A percentile compares a stretch with the other conserved stretches of the same genome.
Evolutionary conservation across 2,113 vertebrate genomes (phyloP).

Genomic region (Cyanoderma ruficeps): DNA sequence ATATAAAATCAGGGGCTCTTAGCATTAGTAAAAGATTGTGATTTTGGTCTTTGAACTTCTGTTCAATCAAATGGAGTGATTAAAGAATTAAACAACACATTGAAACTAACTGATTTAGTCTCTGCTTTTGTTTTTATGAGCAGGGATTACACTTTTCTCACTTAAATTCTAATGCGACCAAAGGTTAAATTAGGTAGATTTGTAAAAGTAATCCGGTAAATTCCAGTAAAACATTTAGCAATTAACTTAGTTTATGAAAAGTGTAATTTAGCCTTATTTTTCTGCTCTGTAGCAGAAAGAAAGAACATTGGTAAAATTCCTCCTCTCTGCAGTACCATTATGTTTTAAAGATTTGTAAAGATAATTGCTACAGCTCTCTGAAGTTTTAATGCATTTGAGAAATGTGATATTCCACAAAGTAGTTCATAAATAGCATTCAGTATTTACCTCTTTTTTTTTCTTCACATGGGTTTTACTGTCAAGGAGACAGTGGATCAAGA

Average conservation of each 20-base stretch:
- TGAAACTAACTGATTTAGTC: not conserved
- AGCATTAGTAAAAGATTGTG: not conserved
- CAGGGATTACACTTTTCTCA: conserved; percentile 18
- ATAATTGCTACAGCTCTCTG: not conserved
- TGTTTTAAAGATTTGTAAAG: conserved; percentile 1
- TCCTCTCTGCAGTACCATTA: not conserved
- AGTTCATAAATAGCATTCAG: not conserved
- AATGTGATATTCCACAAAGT: not conserved
- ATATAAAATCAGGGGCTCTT: not conserved
- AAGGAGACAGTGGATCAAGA: not conserved
- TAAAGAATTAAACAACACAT: not conserved
- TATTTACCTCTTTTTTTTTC: not conserved
- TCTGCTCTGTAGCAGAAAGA: not conserved
- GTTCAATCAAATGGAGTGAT: not conserved
- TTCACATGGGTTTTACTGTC: not conserved
- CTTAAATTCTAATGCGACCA: conserved; percentile 31
- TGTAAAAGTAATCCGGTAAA: conserved; percentile 29
- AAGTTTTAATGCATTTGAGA: not conserved
- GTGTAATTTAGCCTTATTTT: conserved; percentile 12
- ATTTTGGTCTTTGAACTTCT: not conserved
- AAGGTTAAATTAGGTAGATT: conserved; percentile 45
- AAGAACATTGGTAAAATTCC: not conserved
- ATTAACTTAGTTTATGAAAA: conserved; percentile 29
- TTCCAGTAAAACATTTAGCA: conserved; percentile 34
- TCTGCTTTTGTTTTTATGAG: conserved; percentile 17